Conservation (phyloP, 2,888 invertebrate genomes). For the Nipponacmea schrenckii region DNA sequence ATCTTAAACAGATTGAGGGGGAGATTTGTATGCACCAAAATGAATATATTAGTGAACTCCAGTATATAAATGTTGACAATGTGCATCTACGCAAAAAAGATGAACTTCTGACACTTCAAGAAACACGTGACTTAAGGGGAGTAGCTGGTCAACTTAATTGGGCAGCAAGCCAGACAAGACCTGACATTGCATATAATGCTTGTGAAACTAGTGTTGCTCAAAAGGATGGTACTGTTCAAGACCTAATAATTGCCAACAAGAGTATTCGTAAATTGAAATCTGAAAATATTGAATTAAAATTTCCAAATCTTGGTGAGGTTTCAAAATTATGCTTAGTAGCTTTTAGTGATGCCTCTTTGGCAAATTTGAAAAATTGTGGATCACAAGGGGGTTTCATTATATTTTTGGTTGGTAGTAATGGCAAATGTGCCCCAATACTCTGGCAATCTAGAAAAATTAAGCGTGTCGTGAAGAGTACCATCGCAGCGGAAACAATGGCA, state of each 20-base stretch:
- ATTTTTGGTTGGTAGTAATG: constrained; percentile 4
- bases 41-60: too few species aligned
- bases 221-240: background rate
- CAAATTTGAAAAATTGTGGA: constrained; percentile 1
- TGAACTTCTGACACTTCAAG: too few species aligned
- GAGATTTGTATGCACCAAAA: too few species aligned
- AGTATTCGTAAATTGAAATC: background rate
- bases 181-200: background rate
- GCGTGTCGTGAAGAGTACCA: background rate
- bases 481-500: background rate
- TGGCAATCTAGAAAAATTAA: background rate
- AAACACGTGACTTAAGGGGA: too few species aligned
- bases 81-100: too few species aligned
- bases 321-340: background rate
- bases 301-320: background rate
- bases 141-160: background rate
- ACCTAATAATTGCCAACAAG: background rate
- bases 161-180: background rate
- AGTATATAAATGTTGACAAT: too few species aligned
- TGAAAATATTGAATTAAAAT: background rate
- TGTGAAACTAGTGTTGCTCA: background rate
- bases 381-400: background rate
- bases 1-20: too few species aligned
- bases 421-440: background rate
- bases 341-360: constrained; percentile 7